Percentiles rank a stretch among this genome's conserved stretches.
These are phyloP conservation scores for Parochlus steinenii DNA, from an alignment of 2,888 invertebrate species.

Conservation along the genomic window DNA sequence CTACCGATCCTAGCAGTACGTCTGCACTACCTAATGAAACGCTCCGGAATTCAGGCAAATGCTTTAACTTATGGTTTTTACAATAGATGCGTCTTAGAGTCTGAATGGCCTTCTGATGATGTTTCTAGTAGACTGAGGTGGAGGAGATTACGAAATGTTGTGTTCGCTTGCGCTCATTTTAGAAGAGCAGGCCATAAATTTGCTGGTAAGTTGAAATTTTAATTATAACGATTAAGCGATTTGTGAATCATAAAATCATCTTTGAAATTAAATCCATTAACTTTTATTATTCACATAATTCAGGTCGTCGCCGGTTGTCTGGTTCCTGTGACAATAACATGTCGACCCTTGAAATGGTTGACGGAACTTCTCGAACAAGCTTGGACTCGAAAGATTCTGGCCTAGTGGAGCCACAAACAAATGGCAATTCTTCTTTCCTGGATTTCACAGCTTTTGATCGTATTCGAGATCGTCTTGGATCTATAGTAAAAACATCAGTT, in stretches of 20 bases:
- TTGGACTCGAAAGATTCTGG: conserved; percentile 26
- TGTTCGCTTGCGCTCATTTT: conserved; percentile 80
- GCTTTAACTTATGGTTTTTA: conserved; percentile 90
- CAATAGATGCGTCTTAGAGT: conserved; percentile 75
- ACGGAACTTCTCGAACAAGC: conserved; percentile 30
- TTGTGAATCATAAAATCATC: conserved; percentile 11
- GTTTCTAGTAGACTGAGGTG: conserved; percentile 64
- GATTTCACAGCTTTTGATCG: conserved; percentile 39
- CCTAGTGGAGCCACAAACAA: conserved; percentile 14
- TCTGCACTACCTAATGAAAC: conserved; percentile 77
- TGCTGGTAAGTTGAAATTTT: too few relatives aligned
- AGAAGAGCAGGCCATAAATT: conserved; percentile 55
- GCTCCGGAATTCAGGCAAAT: conserved; percentile 86
- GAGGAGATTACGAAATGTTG: conserved; percentile 86
- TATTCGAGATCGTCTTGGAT: conserved; percentile 40
- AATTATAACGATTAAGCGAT: conserved; percentile 26
- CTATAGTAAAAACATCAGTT: conserved; percentile 41
- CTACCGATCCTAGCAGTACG: conserved; percentile 90
- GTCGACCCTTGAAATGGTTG: conserved; percentile 27
- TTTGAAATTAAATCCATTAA: not conserved
- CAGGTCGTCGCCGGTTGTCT: conserved; percentile 18
- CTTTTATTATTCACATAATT: conserved; percentile 1
- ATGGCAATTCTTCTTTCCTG: conserved; percentile 18
- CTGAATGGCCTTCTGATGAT: conserved; percentile 81
- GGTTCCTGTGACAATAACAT: conserved; percentile 28